phyloP scores from a whole-genome alignment of 2,797 vertebrate species.

The Lates japonicus region DNA sequence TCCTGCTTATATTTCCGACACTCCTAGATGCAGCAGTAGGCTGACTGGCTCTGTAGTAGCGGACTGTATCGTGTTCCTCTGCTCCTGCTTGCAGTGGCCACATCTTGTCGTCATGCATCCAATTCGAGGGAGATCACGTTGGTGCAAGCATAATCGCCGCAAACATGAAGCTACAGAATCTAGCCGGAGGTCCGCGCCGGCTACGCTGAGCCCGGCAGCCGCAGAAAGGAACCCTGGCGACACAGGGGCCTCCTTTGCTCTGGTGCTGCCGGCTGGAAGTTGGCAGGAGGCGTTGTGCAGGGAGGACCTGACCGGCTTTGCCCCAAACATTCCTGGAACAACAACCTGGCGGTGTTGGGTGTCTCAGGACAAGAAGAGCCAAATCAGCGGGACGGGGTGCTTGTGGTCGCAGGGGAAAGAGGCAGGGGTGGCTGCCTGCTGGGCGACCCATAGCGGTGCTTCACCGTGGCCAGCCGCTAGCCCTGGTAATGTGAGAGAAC shows the following conservation, averaged over 20 bases:
- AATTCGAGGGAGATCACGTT: slow-evolving; percentile 38
- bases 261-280: slow-evolving; percentile 92
- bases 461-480: slow-evolving; percentile 42
- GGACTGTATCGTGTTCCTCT: slow-evolving; percentile 94
- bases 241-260: slow-evolving; percentile 81
- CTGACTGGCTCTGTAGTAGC: slow-evolving; percentile 89
- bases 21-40: slow-evolving; percentile 69
- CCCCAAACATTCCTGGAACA: slow-evolving; percentile 95
- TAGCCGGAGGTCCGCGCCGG: slow-evolving; percentile 55
- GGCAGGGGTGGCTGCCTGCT: slow-evolving; percentile 75
- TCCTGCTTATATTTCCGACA: slow-evolving; percentile 39
- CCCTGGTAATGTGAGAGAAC: slow-evolving; percentile 35
- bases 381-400: neutral
- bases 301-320: slow-evolving; percentile 95
- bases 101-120: slow-evolving; percentile 73
- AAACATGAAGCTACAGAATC: slow-evolving; percentile 43
- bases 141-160: neutral
- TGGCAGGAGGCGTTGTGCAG: slow-evolving; percentile 93
- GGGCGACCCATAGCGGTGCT: slow-evolving; percentile 47
- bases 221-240: slow-evolving; percentile 72
- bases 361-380: slow-evolving; percentile 98
- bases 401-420: neutral
- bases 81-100: slow-evolving; percentile 83
- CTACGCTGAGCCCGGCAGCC: slow-evolving; percentile 45
- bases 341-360: slow-evolving; percentile 96